Conservation (phyloP, 2,888 invertebrate species). For the Hypena proboscidalis region DNA sequence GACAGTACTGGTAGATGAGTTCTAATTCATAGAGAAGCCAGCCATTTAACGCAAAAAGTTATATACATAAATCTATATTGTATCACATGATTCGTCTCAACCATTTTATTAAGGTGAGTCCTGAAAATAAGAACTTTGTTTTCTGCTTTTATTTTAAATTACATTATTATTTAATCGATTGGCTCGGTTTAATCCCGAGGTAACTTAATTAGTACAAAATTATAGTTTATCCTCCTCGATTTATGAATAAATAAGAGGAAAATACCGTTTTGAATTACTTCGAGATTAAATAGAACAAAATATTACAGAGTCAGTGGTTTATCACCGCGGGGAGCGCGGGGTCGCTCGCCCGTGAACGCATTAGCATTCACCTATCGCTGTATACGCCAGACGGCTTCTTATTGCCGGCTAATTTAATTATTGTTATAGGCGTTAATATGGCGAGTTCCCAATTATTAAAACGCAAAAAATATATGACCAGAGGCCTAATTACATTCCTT, state of each 20-base stretch:
- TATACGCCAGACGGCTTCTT: slow-evolving; percentile 47
- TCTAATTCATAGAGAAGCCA: no score
- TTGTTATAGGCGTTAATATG: slow-evolving; percentile 43
- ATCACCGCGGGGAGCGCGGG: slow-evolving; percentile 23
- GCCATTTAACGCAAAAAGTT: no score
- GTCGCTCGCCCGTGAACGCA: slow-evolving; percentile 56
- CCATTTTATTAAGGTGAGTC: no score
- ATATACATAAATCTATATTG: no score
- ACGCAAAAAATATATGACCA: slow-evolving; percentile 8
- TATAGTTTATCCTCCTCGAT: slow-evolving; percentile 23
- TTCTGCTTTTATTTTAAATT: no score
- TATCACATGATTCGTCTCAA: no score
- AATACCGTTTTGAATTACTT: slow-evolving; percentile 23
- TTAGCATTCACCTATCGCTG: slow-evolving; percentile 55
- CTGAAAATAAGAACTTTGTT: no score
- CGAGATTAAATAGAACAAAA: slow-evolving; percentile 25
- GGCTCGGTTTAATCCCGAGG: no score
- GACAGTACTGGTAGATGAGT: no score
- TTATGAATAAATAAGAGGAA: slow-evolving; percentile 22
- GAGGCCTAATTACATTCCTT: neutral
- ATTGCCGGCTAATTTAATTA: slow-evolving; percentile 49
- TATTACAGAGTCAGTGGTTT: slow-evolving; percentile 31
- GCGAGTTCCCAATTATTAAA: slow-evolving; percentile 24
- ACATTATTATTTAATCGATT: no score
- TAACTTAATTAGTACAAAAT: neutral